Evolutionary conservation across 2,113 vertebrate species (phyloP).

Genomic region (Lagenorhynchus albirostris): DNA sequence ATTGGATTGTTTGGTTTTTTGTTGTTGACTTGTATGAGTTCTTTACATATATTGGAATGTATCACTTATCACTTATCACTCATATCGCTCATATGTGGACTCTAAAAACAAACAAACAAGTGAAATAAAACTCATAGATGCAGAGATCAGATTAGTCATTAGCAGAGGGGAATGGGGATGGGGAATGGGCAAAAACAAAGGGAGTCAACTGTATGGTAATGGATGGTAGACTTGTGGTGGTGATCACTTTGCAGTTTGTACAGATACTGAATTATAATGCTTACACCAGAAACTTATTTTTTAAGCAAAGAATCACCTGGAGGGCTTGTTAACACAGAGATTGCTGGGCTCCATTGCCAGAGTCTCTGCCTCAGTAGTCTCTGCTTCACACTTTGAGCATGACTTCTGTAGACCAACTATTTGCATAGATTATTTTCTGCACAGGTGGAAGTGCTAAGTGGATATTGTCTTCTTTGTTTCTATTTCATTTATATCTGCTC

Average conservation of each 20-base stretch:
- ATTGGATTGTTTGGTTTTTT: background rate
- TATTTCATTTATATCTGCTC: too few relatives aligned
- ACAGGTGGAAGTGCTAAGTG: background rate
- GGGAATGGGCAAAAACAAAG: background rate
- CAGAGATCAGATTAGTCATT: background rate
- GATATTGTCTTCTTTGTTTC: too few relatives aligned
- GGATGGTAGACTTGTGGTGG: background rate
- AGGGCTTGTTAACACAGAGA: background rate
- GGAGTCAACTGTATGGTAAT: background rate
- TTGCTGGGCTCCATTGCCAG: background rate
- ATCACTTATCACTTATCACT: background rate
- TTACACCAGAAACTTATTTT: background rate
- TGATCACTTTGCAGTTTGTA: background rate
- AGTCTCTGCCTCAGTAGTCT: background rate
- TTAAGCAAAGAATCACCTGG: background rate
- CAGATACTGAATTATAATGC: background rate
- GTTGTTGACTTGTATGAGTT: background rate
- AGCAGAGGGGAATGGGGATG: background rate
- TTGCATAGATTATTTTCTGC: background rate
- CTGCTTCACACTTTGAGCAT: background rate
- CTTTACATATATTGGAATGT: background rate
- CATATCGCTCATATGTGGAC: background rate
- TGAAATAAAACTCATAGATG: background rate
- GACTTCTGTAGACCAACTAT: background rate
- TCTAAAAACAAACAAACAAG: background rate